phyloP scores from a whole-genome alignment of 2,113 vertebrate genomes.

The Camelus bactrianus region DNA sequence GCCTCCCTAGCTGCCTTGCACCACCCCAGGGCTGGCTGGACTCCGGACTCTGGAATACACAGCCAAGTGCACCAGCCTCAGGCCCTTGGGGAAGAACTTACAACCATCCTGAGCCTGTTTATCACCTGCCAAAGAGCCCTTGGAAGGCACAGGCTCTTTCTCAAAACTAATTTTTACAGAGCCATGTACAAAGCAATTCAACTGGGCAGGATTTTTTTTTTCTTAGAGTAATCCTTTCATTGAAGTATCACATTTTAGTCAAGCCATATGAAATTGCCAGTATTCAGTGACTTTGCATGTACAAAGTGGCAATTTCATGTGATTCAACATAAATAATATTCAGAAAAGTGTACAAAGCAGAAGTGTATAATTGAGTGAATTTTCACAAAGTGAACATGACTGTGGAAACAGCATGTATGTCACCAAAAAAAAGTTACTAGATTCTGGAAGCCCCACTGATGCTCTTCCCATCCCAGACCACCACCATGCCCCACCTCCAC shows the following conservation, averaged over 20 bases:
- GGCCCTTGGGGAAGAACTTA: background rate
- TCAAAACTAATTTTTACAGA: slow-evolving; percentile 15
- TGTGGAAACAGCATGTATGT: background rate
- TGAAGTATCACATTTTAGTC: slow-evolving; percentile 35
- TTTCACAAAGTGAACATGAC: background rate
- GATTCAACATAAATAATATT: slow-evolving; percentile 6
- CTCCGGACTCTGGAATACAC: background rate
- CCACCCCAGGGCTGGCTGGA: background rate
- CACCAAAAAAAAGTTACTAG: background rate
- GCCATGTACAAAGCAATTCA: background rate
- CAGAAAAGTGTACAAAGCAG: background rate
- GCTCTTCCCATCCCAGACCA: background rate
- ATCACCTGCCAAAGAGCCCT: background rate
- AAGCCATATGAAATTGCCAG: background rate
- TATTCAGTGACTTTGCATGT: background rate
- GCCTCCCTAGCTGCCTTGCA: background rate
- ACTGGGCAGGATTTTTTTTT: background rate
- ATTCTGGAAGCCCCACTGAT: background rate
- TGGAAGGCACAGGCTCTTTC: background rate
- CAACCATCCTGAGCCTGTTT: background rate
- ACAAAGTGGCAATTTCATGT: slow-evolving; percentile 21
- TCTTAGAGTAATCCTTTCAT: slow-evolving; percentile 23
- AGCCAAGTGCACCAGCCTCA: background rate
- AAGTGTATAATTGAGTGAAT: background rate
- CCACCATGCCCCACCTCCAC: background rate